phyloP scores from a whole-genome alignment of 2,797 vertebrate genomes.

The Glossophaga mutica region DNA sequence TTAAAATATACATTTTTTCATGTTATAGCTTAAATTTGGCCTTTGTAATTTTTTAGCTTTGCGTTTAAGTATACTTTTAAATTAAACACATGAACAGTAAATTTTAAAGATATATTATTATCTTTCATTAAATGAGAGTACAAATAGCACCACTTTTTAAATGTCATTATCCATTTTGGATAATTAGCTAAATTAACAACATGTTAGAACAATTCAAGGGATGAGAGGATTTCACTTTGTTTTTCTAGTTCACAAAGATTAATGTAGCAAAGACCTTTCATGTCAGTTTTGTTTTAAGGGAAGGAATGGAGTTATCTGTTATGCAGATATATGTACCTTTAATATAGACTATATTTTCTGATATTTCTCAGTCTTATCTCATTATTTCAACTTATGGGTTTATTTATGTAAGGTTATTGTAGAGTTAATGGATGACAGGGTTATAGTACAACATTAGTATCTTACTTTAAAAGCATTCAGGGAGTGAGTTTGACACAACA shows the following conservation, averaged over 20 bases:
- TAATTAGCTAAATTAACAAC: slow-evolving; percentile 28
- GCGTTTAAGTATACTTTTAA: slow-evolving; percentile 49
- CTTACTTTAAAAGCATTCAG: slow-evolving; percentile 63
- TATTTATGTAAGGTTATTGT: slow-evolving; percentile 71
- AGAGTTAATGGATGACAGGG: slow-evolving; percentile 65
- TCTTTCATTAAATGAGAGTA: background rate
- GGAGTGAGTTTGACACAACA: slow-evolving; percentile 12
- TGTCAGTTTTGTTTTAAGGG: slow-evolving; percentile 60
- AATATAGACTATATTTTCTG: slow-evolving; percentile 69
- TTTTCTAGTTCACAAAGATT: slow-evolving; percentile 57
- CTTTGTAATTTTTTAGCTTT: slow-evolving; percentile 53
- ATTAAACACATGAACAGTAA: background rate
- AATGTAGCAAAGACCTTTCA: slow-evolving; percentile 49
- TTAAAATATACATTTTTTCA: background rate
- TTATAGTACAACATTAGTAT: slow-evolving; percentile 41
- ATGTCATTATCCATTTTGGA: slow-evolving; percentile 37
- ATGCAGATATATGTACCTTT: slow-evolving; percentile 63
- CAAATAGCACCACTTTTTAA: slow-evolving; percentile 1
- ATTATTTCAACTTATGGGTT: slow-evolving; percentile 58
- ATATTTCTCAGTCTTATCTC: slow-evolving; percentile 67
- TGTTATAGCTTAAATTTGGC: slow-evolving; percentile 25
- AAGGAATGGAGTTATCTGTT: slow-evolving; percentile 60
- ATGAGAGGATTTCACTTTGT: slow-evolving; percentile 34
- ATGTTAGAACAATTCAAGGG: slow-evolving; percentile 46
- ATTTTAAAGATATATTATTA: background rate